Evolutionary conservation across 2,113 vertebrate genomes (phyloP).

Genomic region (Pitta sordida): DNA sequence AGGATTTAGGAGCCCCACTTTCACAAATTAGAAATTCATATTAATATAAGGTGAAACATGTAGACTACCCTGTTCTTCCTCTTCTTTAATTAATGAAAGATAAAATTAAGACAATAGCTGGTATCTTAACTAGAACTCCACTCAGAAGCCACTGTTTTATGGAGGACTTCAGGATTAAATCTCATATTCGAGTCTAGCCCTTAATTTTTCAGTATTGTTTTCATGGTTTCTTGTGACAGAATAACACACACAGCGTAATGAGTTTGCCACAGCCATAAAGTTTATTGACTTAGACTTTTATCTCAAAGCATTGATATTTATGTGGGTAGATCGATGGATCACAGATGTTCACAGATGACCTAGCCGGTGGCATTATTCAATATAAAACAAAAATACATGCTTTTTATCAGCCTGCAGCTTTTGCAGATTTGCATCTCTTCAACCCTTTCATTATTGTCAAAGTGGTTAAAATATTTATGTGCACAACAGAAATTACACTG

Average conservation of each 20-base stretch:
- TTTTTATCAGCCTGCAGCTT: background rate
- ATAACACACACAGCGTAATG: background rate
- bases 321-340: background rate
- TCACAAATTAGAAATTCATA: background rate
- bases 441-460: background rate
- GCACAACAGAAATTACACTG: background rate
- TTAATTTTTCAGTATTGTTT: background rate
- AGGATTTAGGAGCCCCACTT: fast-evolving
- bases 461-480: background rate
- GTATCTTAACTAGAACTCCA: background rate
- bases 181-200: background rate
- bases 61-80: background rate
- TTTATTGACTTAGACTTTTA: conserved; percentile 30
- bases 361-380: background rate
- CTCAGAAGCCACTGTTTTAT: background rate
- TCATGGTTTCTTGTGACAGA: background rate
- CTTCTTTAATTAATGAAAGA: background rate
- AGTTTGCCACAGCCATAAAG: conserved; percentile 6
- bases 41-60: background rate
- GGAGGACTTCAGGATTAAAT: background rate
- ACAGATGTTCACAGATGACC: conserved; percentile 22
- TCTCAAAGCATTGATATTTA: conserved; percentile 7
- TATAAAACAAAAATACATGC: conserved; percentile 4
- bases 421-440: background rate
- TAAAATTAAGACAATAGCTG: background rate